Percentiles rank a stretch among this genome's conserved stretches.
Conservation (phyloP, 2,797 vertebrate species). For the Columba guinea region DNA sequence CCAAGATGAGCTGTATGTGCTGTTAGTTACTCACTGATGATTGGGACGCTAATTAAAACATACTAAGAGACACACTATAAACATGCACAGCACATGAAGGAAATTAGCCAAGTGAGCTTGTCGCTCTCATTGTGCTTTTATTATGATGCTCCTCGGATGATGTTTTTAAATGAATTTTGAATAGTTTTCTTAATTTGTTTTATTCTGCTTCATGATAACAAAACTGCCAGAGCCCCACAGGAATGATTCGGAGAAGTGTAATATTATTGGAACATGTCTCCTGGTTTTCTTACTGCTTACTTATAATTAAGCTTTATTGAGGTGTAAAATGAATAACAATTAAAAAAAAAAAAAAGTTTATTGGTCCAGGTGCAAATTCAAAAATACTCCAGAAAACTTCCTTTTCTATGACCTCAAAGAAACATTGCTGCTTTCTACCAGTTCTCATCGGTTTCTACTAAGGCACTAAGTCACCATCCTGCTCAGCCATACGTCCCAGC, state of each 20-base stretch:
- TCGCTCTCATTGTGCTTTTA: constrained; percentile 81
- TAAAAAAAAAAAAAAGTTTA: constrained; percentile 70
- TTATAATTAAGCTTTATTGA: constrained; percentile 87
- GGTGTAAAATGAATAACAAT: constrained; percentile 83
- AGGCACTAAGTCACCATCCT: neutral
- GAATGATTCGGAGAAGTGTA: constrained; percentile 75
- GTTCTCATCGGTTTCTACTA: neutral
- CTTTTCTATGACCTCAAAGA: constrained; percentile 38
- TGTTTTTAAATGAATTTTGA: constrained; percentile 85
- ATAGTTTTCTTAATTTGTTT: constrained; percentile 82
- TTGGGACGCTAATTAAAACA: constrained; percentile 70
- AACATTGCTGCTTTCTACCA: neutral
- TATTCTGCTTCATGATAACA: constrained; percentile 72
- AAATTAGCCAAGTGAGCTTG: constrained; percentile 78
- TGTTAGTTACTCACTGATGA: constrained; percentile 54
- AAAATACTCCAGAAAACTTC: constrained; percentile 56
- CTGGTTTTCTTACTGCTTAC: constrained; percentile 79
- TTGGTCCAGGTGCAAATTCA: constrained; percentile 77
- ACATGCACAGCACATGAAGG: constrained; percentile 63
- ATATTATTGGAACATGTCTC: constrained; percentile 76
- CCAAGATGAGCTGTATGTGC: neutral
- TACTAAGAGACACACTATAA: constrained; percentile 49
- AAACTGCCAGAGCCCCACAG: constrained; percentile 71
- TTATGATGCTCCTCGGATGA: constrained; percentile 80
- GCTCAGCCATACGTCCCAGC: neutral